Conservation (phyloP, 2,797 vertebrate genomes). For the Odontamblyopus rebecca region DNA sequence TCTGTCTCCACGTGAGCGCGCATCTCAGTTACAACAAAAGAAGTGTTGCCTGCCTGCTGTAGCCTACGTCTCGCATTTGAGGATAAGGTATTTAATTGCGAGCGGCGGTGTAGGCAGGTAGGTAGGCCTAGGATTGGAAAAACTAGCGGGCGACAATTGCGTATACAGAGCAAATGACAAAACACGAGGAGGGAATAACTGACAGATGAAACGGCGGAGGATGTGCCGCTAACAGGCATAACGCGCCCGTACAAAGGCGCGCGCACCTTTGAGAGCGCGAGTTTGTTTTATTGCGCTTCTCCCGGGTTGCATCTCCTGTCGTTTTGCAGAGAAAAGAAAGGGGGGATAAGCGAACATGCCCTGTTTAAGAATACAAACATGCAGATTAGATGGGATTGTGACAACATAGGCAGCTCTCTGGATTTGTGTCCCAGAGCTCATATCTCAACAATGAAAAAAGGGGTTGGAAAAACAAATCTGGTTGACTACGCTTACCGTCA, state of each 20-base stretch:
- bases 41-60: slow-evolving; percentile 8
- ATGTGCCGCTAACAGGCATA: slow-evolving; percentile 82
- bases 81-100: too few species aligned
- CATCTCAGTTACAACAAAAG: slow-evolving; percentile 36
- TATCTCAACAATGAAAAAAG: slow-evolving; percentile 55
- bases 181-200: slow-evolving; percentile 78
- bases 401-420: slow-evolving; percentile 59
- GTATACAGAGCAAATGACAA: slow-evolving; percentile 78
- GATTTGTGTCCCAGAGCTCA: slow-evolving; percentile 71
- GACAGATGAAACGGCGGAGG: slow-evolving; percentile 85
- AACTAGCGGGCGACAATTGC: slow-evolving; percentile 78
- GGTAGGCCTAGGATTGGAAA: slow-evolving; percentile 45
- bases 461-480: slow-evolving; percentile 57
- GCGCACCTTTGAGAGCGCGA: slow-evolving; percentile 78
- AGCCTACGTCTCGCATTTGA: not conserved
- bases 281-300: slow-evolving; percentile 80
- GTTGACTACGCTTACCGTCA: slow-evolving; percentile 70
- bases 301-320: slow-evolving; percentile 80
- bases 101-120: too few species aligned
- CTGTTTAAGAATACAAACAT: slow-evolving; percentile 85
- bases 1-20: slow-evolving; percentile 37
- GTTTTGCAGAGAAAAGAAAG: slow-evolving; percentile 49
- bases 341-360: slow-evolving; percentile 75
- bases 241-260: slow-evolving; percentile 79
- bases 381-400: slow-evolving; percentile 81